Conservation (phyloP, 2,888 invertebrate genomes). For the Macaria liturata region DNA sequence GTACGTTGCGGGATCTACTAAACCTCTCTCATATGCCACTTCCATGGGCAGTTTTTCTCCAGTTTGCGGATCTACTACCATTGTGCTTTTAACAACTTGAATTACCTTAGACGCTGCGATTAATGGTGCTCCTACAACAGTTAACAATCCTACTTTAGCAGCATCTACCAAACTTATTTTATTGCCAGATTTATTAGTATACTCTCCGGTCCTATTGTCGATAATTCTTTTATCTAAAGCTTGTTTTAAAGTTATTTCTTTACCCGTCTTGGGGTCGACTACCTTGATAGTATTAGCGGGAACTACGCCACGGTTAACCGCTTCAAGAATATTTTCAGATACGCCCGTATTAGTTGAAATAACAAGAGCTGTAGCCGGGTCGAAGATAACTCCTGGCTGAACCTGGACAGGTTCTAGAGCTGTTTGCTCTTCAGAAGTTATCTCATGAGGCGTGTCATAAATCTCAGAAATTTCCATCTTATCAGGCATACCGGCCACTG, state of each 20-base stretch:
- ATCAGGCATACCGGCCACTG: constrained; percentile 87
- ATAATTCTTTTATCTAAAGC: constrained; percentile 91
- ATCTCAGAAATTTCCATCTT: constrained; percentile 87
- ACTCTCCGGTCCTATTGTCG: constrained; percentile 87
- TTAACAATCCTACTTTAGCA: constrained; percentile 89
- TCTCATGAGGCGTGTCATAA: constrained; percentile 45
- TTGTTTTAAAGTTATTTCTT: constrained; percentile 86
- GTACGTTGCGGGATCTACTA: constrained; percentile 84
- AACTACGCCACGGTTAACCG: constrained; percentile 89
- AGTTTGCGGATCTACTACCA: constrained; percentile 90
- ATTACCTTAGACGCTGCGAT: constrained; percentile 88
- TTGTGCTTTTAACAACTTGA: constrained; percentile 84
- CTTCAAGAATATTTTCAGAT: constrained; percentile 88
- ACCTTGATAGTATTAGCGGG: constrained; percentile 87
- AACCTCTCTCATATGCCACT: constrained; percentile 90
- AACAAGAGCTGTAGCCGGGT: constrained; percentile 89
- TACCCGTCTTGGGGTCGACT: constrained; percentile 87
- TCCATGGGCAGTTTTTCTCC: constrained; percentile 91
- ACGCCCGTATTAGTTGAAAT: constrained; percentile 88
- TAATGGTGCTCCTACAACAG: constrained; percentile 89
- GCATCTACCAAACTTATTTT: constrained; percentile 89
- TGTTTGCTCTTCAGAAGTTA: constrained; percentile 58
- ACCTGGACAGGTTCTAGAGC: constrained; percentile 88
- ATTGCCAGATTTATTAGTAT: constrained; percentile 86
- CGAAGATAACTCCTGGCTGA: constrained; percentile 88